A percentile compares a stretch with the other conserved stretches of the same genome.
Conservation (phyloP, 2,888 invertebrate genomes). For the Drosophila falleni region DNA sequence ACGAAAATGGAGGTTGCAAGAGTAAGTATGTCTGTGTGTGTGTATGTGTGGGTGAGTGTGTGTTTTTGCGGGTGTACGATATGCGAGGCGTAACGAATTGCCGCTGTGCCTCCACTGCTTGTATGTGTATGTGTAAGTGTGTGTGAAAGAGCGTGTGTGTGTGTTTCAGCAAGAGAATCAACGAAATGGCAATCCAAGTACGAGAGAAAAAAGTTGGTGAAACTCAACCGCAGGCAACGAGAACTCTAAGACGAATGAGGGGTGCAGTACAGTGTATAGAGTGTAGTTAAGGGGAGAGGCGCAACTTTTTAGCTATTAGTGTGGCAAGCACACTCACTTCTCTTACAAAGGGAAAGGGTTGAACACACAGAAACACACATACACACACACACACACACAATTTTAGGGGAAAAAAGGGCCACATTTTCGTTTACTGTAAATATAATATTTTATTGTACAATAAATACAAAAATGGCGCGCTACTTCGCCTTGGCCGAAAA, state of each 20-base stretch:
- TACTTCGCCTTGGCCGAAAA: conserved; percentile 67
- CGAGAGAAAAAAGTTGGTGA: conserved; percentile 56
- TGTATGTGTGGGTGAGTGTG: conserved; percentile 21
- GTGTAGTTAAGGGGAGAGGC: conserved; percentile 14
- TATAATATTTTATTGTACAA: conserved; percentile 80
- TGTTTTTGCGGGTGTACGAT: conserved; percentile 52
- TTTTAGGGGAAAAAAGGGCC: conserved; percentile 38
- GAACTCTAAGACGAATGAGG: conserved; percentile 16
- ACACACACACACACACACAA: conserved; percentile 4
- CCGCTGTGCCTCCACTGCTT: conserved; percentile 30
- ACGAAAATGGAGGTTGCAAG: conserved; percentile 59
- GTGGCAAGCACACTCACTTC: conserved; percentile 35
- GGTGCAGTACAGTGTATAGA: conserved; percentile 13
- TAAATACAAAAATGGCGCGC: conserved; percentile 69
- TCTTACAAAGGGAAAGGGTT: conserved; percentile 41
- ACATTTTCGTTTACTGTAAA: conserved; percentile 73
- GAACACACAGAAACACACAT: conserved; percentile 8
- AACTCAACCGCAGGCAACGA: conserved; percentile 38
- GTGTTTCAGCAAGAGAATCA: conserved; percentile 26
- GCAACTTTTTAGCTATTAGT: conserved; percentile 65
- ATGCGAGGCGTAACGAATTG: conserved; percentile 68
- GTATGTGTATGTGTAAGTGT: conserved; percentile 9
- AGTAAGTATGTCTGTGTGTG: conserved; percentile 11
- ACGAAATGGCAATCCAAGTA: conserved; percentile 65
- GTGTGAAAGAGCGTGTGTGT: conserved; percentile 19